These are phyloP conservation scores for Scopus umbretta DNA, from an alignment of 2,113 vertebrate species.

Conservation along the genomic window DNA sequence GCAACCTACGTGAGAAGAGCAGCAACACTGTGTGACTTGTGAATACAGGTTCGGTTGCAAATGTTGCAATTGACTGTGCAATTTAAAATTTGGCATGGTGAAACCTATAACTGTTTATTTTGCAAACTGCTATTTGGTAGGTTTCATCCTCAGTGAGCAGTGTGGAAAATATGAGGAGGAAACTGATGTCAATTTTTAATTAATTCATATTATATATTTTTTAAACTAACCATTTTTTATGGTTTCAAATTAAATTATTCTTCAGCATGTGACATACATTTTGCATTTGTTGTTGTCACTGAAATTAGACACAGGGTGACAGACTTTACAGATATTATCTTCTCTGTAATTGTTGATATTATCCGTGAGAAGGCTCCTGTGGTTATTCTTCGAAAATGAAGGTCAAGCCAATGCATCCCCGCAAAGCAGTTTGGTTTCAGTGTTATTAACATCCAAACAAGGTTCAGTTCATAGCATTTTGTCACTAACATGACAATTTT, in stretches of 20 bases:
- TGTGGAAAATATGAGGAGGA: neutral
- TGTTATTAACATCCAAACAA: neutral
- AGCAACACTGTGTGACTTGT: neutral
- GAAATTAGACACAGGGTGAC: neutral
- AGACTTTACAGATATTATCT: neutral
- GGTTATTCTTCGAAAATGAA: neutral
- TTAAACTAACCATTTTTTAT: neutral
- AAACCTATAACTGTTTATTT: neutral
- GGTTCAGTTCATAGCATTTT: neutral
- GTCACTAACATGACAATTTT: neutral
- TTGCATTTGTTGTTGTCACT: neutral
- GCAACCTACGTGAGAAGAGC: accelerated
- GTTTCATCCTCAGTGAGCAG: neutral
- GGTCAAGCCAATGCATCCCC: neutral
- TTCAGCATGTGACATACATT: neutral
- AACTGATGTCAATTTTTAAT: neutral
- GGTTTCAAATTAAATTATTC: neutral
- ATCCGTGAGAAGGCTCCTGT: neutral
- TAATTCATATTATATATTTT: neutral
- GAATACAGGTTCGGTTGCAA: neutral
- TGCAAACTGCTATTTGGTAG: neutral
- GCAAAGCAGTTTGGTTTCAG: neutral
- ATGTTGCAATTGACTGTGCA: neutral
- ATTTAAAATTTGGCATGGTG: neutral
- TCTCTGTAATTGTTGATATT: neutral